Conservation (phyloP, 2,113 vertebrate species). For the Aegotheles bennettii region DNA sequence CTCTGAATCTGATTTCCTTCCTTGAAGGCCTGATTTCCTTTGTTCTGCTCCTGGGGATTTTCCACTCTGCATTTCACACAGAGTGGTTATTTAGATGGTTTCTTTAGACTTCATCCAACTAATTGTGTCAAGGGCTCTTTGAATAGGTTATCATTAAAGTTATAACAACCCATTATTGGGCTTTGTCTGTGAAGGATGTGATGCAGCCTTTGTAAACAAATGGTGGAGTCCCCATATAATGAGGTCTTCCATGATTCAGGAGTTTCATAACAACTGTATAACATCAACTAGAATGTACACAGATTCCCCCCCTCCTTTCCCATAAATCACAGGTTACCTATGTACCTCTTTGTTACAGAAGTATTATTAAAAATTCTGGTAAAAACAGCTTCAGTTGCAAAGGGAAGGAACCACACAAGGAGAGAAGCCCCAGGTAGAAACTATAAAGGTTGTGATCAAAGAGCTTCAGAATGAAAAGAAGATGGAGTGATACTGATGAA, state of each 20-base stretch:
- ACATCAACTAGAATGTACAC: not conserved
- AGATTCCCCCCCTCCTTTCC: not conserved
- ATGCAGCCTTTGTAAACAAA: conserved; percentile 26
- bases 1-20: not conserved
- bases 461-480: not conserved
- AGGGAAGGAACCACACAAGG: not conserved
- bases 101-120: not conserved
- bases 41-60: not conserved
- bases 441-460: not conserved
- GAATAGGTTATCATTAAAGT: conserved; percentile 14
- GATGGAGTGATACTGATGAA: not conserved
- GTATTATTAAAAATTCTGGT: not conserved
- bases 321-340: not conserved
- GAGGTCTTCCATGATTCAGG: not conserved
- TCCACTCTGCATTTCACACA: not conserved
- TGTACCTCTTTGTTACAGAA: not conserved
- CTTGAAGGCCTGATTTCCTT: conserved; percentile 20
- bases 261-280: not conserved
- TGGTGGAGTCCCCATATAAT: not conserved
- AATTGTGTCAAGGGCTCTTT: not conserved
- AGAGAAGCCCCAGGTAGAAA: not conserved
- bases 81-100: not conserved
- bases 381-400: not conserved
- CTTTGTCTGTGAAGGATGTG: conserved; percentile 1
- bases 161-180: not conserved